phyloP scores from a whole-genome alignment of 2,888 invertebrate species.

The Lepidocyrtoides sp. region DNA sequence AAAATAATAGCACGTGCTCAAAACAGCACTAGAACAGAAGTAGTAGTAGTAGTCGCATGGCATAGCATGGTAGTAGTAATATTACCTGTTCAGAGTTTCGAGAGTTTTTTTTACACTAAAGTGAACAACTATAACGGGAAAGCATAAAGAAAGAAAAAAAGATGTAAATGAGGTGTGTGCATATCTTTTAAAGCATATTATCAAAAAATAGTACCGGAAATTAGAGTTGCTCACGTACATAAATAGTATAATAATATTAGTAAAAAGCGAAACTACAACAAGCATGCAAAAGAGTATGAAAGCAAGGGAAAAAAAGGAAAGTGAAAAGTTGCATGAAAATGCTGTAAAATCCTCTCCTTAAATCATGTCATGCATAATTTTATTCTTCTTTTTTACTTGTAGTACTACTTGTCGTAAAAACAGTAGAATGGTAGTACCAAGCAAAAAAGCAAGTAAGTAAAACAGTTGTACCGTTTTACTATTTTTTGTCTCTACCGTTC shows the following conservation, averaged over 20 bases:
- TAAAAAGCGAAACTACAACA: neutral
- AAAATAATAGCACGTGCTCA: conserved; percentile 16
- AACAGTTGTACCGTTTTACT: neutral
- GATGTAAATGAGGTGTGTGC: conserved; percentile 15
- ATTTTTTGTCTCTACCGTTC: too few species aligned
- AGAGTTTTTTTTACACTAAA: neutral
- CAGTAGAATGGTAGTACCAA: neutral
- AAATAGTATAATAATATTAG: neutral
- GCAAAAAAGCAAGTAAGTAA: neutral
- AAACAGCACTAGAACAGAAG: neutral
- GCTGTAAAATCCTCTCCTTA: conserved; percentile 59
- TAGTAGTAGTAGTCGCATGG: too few species aligned
- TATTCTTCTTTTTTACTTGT: conserved; percentile 39
- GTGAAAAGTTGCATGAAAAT: conserved; percentile 65
- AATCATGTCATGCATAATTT: conserved; percentile 72
- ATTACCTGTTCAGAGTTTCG: neutral
- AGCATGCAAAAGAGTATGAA: neutral
- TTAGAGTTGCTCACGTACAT: conserved; percentile 65
- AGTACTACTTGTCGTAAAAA: neutral
- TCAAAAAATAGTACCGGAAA: conserved; percentile 47
- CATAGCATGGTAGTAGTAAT: neutral
- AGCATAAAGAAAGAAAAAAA: neutral
- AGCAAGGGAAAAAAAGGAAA: neutral
- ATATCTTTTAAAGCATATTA: neutral
- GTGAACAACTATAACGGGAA: neutral